Base-by-base conservation (phyloP, 1,140 invertebrate genomes). In the Phortica variegata region DNA sequence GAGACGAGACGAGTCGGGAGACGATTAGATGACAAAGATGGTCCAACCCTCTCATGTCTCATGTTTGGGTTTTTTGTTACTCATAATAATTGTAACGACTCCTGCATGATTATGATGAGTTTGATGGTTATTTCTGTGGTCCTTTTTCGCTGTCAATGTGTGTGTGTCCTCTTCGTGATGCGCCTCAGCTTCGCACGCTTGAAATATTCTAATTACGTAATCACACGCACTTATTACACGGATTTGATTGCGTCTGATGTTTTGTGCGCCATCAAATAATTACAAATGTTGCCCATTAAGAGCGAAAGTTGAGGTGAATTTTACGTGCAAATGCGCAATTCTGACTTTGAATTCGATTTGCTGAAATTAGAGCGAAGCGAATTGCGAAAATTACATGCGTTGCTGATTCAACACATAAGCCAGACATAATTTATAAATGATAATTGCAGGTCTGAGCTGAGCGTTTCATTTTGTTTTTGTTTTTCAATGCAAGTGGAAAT, bases 381-480 rank as follows among this genome's bases (percentile, higher is more conserved):
- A 26, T 26, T 26, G 23, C 10, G 5, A 5, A 26, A 10, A 26
- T 26, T 10, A 45, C 23, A 49, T 60, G 48, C 47, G 49, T 47
- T 52, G 63, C 54, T 48, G 63, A 68, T 68, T 26, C n/a, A n/a
- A n/a, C n/a, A n/a, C n/a, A n/a, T 26, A 60, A 54, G 54, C 63
- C 60, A 68, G 42, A 56, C 63, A n/a, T 68, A 68, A 68, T 68
- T 68, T 60, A 68, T 68, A 68, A 68, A 69, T 68, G 61, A 52
- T 40, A 49, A 21, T 49, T 63, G 63, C 63, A 63, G 68, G 63
- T 54, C 39, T 54, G 32, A n/a, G n/a, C n/a, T n/a, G n/a, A n/a
- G n/a, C n/a, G n/a, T n/a, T n/a, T n/a, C n/a, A n/a, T n/a, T n/a
- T n/a, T n/a, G n/a, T n/a, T n/a, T n/a, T n/a, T n/a, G n/a, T n/a